A percentile compares a stretch with the other conserved stretches of the same genome.
Evolutionary conservation across 2,797 vertebrate genomes (phyloP).

Genomic region (Pseudochaenichthys georgianus): DNA sequence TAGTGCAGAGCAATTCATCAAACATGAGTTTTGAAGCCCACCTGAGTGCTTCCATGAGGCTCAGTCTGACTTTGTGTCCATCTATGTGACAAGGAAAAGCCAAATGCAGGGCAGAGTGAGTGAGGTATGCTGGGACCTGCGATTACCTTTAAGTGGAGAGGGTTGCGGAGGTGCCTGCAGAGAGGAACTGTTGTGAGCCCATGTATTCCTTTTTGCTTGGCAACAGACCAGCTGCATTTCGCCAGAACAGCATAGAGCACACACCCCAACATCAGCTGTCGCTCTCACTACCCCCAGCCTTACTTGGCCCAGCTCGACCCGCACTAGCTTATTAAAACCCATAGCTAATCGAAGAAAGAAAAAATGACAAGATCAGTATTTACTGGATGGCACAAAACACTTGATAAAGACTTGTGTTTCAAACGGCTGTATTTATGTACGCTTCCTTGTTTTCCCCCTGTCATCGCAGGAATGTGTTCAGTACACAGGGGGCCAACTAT

Average conservation of each 20-base stretch:
- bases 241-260: constrained; percentile 67
- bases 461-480: constrained; percentile 31
- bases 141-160: constrained; percentile 70
- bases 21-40: constrained; percentile 24
- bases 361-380: constrained; percentile 1
- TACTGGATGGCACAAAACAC: neutral
- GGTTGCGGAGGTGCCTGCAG: constrained; percentile 66
- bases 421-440: neutral
- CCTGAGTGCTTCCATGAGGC: constrained; percentile 20
- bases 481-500: constrained; percentile 24
- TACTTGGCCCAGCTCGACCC: constrained; percentile 38
- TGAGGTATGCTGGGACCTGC: constrained; percentile 28
- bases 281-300: constrained; percentile 74
- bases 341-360: constrained; percentile 47
- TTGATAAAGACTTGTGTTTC: neutral
- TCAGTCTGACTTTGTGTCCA: constrained; percentile 26
- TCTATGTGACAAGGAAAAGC: constrained; percentile 25
- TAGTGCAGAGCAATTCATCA: constrained; percentile 49
- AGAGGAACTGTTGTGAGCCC: constrained; percentile 76
- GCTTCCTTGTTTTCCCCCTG: neutral
- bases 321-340: constrained; percentile 35
- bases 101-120: constrained; percentile 23
- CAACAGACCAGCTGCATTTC: constrained; percentile 78
- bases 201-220: constrained; percentile 79
- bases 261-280: constrained; percentile 83